A percentile compares a stretch with the other conserved stretches of the same genome.
Evolutionary conservation across 2,888 invertebrate genomes (phyloP).

Genomic region (Pheosia tremula): DNA sequence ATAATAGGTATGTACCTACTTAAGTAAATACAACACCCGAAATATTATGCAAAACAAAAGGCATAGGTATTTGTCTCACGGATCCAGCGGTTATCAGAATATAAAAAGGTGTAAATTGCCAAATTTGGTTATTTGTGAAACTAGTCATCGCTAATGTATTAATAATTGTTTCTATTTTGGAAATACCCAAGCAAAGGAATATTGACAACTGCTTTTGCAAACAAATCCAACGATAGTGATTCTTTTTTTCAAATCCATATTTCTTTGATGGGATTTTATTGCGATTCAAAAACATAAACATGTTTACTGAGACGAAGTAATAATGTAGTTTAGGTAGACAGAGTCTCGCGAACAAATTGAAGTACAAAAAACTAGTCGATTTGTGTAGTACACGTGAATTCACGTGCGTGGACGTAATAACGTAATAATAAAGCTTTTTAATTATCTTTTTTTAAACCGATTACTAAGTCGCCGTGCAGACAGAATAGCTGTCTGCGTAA

Average conservation of each 20-base stretch:
- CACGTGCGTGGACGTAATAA: neutral
- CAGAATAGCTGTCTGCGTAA: no score
- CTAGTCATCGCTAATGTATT: neutral
- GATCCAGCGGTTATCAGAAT: neutral
- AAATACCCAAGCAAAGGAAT: conserved; percentile 4
- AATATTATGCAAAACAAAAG: neutral
- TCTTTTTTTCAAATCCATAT: conserved; percentile 1
- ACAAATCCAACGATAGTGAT: neutral
- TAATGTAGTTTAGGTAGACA: no score
- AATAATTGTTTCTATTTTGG: conserved; percentile 14
- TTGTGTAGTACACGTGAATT: neutral
- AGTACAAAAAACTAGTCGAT: no score
- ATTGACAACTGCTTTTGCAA: neutral
- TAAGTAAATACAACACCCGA: no score
- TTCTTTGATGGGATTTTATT: neutral
- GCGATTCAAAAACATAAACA: neutral
- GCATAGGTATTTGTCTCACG: conserved; percentile 1
- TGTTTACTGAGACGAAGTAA: no score
- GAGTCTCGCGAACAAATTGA: no score
- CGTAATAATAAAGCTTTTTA: neutral
- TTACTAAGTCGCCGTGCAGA: neutral
- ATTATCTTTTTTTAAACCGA: neutral
- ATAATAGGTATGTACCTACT: neutral
- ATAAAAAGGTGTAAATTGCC: neutral
- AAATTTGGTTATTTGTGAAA: neutral